A percentile compares a stretch with the other conserved stretches of the same genome.
phyloP scores from a whole-genome alignment of 2,113 vertebrate genomes.

The Nannospalax galili region DNA sequence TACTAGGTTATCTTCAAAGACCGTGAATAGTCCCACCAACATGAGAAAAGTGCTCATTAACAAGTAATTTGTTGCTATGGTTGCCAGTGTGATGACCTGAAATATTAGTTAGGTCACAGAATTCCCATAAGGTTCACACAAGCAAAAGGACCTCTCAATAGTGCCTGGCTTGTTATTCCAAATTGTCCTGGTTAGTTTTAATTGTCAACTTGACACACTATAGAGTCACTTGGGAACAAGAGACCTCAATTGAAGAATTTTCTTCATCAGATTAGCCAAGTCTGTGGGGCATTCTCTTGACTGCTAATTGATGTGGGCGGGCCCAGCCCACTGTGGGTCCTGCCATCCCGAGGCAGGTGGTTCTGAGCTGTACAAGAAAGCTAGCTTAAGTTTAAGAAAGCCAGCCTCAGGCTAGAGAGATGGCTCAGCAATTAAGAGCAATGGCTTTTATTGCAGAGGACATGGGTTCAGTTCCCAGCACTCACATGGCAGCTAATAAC shows the following conservation, averaged over 20 bases:
- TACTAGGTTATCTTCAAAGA: constrained; percentile 30
- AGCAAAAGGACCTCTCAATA: background rate
- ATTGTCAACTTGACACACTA: no score
- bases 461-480: no score
- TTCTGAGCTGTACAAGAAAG: background rate
- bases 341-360: background rate
- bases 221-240: background rate
- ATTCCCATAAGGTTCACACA: background rate
- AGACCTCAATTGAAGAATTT: background rate
- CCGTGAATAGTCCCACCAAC: background rate
- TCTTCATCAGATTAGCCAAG: background rate
- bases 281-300: background rate
- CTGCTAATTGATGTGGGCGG: background rate
- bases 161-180: background rate
- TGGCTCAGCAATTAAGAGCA: no score
- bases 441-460: no score
- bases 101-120: background rate
- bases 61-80: background rate
- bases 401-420: no score
- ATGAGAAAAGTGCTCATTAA: background rate
- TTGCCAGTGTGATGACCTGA: constrained; percentile 2
- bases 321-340: background rate
- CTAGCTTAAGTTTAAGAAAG: background rate
- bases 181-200: background rate
- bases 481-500: no score